Conservation (phyloP, 2,888 invertebrate genomes). For the Gibbula magus region DNA sequence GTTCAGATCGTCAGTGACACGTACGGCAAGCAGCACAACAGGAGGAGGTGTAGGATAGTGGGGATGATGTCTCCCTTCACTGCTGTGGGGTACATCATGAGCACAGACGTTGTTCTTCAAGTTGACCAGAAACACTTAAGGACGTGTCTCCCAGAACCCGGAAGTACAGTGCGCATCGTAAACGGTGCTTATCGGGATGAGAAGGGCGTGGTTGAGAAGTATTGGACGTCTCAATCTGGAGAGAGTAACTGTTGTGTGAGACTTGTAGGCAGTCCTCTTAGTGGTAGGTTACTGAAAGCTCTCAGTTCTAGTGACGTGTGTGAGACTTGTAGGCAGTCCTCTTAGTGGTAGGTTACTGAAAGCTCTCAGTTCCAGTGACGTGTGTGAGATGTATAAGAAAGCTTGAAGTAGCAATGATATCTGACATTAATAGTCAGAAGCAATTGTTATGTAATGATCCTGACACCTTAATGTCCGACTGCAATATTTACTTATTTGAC, state of each 20-base stretch:
- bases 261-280: background rate
- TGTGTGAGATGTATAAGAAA: background rate
- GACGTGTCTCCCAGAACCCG: background rate
- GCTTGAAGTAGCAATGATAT: no score
- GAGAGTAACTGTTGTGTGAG: background rate
- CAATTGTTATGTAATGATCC: no score
- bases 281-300: background rate
- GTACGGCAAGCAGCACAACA: background rate
- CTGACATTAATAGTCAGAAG: no score
- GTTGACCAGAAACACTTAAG: background rate
- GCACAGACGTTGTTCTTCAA: background rate
- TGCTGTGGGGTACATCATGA: background rate
- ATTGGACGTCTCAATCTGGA: background rate
- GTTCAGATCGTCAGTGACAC: background rate
- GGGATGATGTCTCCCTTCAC: background rate
- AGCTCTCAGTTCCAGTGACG: background rate
- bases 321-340: background rate
- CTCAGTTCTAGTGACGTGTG: background rate
- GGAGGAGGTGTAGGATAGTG: background rate
- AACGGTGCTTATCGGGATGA: slow-evolving; percentile 1
- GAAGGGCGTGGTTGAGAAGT: background rate
- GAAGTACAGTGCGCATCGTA: background rate
- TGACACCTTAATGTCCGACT: no score
- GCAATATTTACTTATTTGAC: no score
- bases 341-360: background rate